phyloP scores from a whole-genome alignment of 1,140 invertebrate species.

The Apis cerana region DNA sequence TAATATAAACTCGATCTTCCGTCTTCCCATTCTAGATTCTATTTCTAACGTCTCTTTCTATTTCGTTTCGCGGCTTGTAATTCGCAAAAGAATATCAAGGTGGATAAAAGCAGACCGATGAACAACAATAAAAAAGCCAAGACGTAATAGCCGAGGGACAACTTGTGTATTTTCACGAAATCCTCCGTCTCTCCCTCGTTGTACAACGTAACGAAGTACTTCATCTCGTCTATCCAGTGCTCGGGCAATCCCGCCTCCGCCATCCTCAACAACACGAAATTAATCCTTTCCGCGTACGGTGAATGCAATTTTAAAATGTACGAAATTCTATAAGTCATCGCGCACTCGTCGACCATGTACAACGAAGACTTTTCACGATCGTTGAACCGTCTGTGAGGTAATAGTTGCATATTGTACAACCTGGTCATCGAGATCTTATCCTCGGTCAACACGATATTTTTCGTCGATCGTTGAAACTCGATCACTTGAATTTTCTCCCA shows the following conservation, averaged over 20 bases:
- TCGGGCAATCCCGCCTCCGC: constrained; percentile 54
- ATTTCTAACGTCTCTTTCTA: not conserved
- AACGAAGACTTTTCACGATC: constrained; percentile 54
- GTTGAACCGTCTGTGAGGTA: constrained; percentile 55
- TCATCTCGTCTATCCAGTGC: constrained; percentile 57
- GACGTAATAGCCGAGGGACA: constrained; percentile 62
- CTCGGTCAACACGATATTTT: constrained; percentile 16
- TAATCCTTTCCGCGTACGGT: constrained; percentile 62
- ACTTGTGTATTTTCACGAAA: constrained; percentile 2
- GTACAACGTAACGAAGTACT: not conserved
- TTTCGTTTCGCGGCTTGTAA: constrained; percentile 26
- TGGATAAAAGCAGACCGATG: constrained; percentile 41
- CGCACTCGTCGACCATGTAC: constrained; percentile 67
- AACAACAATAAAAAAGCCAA: constrained; percentile 59
- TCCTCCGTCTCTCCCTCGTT: constrained; percentile 1
- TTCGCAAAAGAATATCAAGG: constrained; percentile 57
- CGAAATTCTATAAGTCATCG: constrained; percentile 54
- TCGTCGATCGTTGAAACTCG: not conserved
- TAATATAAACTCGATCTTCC: not conserved
- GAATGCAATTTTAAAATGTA: constrained; percentile 54
- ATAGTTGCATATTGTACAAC: constrained; percentile 32
- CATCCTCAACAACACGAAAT: constrained; percentile 55
- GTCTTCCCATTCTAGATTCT: not conserved
- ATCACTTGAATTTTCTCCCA: constrained; percentile 22
- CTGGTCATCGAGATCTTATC: constrained; percentile 32